These are phyloP conservation scores for Brachionus manjavacas DNA, from an alignment of 1,140 invertebrate genomes.

Conservation along the genomic window DNA sequence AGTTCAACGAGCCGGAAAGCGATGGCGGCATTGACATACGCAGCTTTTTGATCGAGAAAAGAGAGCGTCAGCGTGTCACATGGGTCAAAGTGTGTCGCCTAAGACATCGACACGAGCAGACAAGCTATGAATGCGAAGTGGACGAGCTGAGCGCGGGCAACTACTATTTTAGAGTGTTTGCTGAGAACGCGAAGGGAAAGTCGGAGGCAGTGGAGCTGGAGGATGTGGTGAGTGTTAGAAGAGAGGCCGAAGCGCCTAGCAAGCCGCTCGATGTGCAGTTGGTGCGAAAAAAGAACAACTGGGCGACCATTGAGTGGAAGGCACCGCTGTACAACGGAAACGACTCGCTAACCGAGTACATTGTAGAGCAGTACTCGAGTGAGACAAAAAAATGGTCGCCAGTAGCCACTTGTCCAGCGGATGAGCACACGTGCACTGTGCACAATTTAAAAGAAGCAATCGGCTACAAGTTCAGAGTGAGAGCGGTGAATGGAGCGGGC, in stretches of 20 bases:
- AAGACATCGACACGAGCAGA: neutral
- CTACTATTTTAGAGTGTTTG: slow-evolving; percentile 95
- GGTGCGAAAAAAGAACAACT: slow-evolving; percentile 72
- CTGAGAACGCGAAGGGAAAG: slow-evolving; percentile 90
- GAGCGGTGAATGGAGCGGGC: slow-evolving; percentile 90
- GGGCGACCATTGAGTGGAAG: slow-evolving; percentile 77
- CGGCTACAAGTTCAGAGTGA: slow-evolving; percentile 91
- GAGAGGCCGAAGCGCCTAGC: neutral
- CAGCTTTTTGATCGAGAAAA: slow-evolving; percentile 20
- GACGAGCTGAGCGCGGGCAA: slow-evolving; percentile 85
- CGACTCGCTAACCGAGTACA: slow-evolving; percentile 72
- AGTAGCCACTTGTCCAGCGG: slow-evolving; percentile 47
- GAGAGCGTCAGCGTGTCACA: neutral
- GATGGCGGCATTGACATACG: slow-evolving; percentile 15
- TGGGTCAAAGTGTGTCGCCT: slow-evolving; percentile 33
- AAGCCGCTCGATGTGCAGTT: slow-evolving; percentile 76
- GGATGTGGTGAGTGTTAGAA: neutral
- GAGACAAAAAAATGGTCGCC: slow-evolving; percentile 73
- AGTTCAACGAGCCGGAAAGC: neutral
- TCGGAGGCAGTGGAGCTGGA: slow-evolving; percentile 68
- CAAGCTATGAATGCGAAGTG: slow-evolving; percentile 51
- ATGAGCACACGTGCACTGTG: slow-evolving; percentile 44
- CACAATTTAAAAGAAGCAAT: slow-evolving; percentile 57
- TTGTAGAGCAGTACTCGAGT: slow-evolving; percentile 63
- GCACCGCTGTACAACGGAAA: slow-evolving; percentile 87